Conservation (phyloP, 2,888 invertebrate species). For the Euplexia lucipara region DNA sequence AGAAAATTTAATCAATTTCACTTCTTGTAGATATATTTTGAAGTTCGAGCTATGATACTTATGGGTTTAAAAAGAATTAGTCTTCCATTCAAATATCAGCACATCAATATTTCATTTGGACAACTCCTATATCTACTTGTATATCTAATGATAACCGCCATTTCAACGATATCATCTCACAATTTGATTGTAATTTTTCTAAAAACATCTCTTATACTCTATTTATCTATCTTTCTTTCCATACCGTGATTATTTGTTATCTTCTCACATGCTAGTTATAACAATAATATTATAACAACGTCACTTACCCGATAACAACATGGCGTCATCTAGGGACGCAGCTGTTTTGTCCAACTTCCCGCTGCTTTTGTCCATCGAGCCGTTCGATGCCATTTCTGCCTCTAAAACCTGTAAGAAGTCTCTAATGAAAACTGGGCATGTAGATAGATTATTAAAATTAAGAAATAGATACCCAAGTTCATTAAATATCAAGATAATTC, state of each 20-base stretch:
- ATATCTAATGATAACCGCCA: no score
- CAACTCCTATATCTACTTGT: no score
- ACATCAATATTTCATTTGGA: no score
- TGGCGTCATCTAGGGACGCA: conserved; percentile 83
- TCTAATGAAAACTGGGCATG: neutral
- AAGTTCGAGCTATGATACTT: no score
- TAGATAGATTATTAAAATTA: neutral
- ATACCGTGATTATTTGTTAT: conserved; percentile 13
- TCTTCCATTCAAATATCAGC: no score
- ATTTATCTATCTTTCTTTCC: neutral
- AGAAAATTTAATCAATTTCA: neutral
- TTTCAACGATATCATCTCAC: no score
- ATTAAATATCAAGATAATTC: neutral
- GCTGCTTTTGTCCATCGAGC: conserved; percentile 64
- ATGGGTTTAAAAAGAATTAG: no score
- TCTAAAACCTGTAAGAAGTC: conserved; percentile 45
- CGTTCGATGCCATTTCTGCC: conserved; percentile 70
- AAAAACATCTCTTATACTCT: no score
- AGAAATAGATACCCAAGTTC: neutral
- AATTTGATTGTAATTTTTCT: no score
- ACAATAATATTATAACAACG: conserved; percentile 22
- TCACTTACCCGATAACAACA: conserved; percentile 81
- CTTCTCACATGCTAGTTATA: neutral
- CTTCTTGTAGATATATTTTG: no score
- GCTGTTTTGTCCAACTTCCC: conserved; percentile 67